A percentile compares a stretch with the other conserved stretches of the same genome.
phyloP scores from a whole-genome alignment of 2,888 invertebrate genomes.

The Drosophila vallismaia region DNA sequence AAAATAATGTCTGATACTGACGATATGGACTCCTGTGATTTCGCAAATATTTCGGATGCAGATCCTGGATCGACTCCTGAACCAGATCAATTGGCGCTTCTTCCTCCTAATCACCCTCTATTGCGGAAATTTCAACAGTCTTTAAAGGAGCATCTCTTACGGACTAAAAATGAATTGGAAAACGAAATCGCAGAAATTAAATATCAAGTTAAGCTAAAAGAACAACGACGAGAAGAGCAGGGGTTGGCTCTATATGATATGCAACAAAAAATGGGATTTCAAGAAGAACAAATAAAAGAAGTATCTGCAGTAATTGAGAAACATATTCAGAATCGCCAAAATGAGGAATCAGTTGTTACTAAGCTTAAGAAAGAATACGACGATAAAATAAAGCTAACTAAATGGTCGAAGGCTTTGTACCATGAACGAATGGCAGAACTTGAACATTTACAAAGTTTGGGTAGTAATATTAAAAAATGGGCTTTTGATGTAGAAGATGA shows the following conservation, averaged over 20 bases:
- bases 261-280: constrained; percentile 84
- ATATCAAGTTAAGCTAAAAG: constrained; percentile 79
- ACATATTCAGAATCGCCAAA: constrained; percentile 78
- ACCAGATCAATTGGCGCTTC: constrained; percentile 58
- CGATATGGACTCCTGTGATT: constrained; percentile 46
- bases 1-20: constrained; percentile 50
- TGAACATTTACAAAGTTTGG: constrained; percentile 78
- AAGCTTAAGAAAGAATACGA: constrained; percentile 82
- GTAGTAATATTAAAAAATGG: constrained; percentile 82
- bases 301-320: constrained; percentile 83
- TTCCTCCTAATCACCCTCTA: constrained; percentile 90
- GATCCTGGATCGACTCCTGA: constrained; percentile 26
- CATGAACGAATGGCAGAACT: constrained; percentile 79
- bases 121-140: constrained; percentile 90
- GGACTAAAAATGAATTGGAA: constrained; percentile 87
- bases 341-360: constrained; percentile 80
- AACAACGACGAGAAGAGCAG: constrained; percentile 82
- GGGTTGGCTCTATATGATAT: constrained; percentile 84
- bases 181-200: constrained; percentile 89
- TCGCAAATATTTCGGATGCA: constrained; percentile 43
- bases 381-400: constrained; percentile 67
- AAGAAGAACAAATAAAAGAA: constrained; percentile 84
- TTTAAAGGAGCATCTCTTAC: constrained; percentile 87
- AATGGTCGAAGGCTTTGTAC: constrained; percentile 74
- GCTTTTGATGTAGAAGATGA: constrained; percentile 81